A percentile compares a stretch with the other conserved stretches of the same genome.
phyloP scores from a whole-genome alignment of 2,797 vertebrate genomes.

The Anguilla marmorata region DNA sequence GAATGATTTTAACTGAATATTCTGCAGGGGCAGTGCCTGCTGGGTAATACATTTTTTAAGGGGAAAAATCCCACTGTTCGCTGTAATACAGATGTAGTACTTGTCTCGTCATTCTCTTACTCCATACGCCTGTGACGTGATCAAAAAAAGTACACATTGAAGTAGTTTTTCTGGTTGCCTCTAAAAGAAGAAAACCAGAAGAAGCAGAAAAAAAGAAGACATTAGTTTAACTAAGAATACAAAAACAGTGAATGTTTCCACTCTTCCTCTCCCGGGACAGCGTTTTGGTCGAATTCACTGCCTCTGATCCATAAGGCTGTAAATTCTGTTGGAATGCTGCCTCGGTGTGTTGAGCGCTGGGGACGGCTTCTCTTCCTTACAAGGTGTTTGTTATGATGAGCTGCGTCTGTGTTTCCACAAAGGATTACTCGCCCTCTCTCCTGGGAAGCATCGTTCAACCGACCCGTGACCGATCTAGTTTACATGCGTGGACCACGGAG shows the following conservation, averaged over 20 bases:
- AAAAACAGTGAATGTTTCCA: background rate
- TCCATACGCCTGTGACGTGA: background rate
- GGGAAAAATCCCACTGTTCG: background rate
- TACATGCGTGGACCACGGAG: background rate
- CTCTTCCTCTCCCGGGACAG: background rate
- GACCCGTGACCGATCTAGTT: background rate
- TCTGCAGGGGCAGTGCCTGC: background rate
- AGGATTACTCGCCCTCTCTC: conserved; percentile 31
- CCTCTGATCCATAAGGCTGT: background rate
- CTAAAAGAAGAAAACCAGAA: background rate
- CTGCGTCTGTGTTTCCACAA: conserved; percentile 3
- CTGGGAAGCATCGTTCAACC: background rate
- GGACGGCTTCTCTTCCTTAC: conserved; percentile 45
- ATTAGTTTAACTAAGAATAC: background rate
- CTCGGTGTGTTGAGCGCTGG: background rate
- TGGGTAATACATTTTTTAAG: background rate
- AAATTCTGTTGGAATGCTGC: background rate
- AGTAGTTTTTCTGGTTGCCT: background rate
- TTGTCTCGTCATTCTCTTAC: background rate
- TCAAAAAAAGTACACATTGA: background rate
- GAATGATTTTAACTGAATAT: background rate
- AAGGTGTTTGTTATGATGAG: conserved; percentile 54
- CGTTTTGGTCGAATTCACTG: background rate
- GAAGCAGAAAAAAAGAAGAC: background rate
- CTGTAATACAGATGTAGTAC: background rate